phyloP scores from a whole-genome alignment of 2,888 invertebrate genomes.

The Incurvaria masculella region DNA sequence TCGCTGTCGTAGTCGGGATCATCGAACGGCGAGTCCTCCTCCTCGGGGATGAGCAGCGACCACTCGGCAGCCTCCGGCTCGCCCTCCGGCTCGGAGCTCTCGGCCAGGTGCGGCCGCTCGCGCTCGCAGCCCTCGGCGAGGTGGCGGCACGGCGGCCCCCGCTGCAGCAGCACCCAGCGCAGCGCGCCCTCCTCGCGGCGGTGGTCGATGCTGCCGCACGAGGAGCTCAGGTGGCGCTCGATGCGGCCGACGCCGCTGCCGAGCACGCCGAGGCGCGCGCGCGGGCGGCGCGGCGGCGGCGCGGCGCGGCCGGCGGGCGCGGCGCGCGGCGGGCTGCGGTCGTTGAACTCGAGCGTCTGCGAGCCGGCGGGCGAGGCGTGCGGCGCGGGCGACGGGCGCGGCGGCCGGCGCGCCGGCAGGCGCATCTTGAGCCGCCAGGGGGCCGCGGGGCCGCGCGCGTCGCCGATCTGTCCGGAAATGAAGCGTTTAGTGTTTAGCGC shows the following conservation, averaged over 20 bases:
- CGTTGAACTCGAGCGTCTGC: constrained; percentile 39
- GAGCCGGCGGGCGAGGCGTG: constrained; percentile 22
- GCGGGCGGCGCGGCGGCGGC: constrained; percentile 10
- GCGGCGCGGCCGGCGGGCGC: constrained; percentile 11
- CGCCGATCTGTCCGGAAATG: constrained; percentile 29
- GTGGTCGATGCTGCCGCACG: constrained; percentile 60
- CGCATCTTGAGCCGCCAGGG: constrained; percentile 18
- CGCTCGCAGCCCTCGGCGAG: constrained; percentile 26
- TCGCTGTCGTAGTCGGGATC: neutral
- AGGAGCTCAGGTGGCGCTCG: constrained; percentile 60
- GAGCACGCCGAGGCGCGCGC: constrained; percentile 41
- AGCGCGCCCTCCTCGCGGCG: constrained; percentile 46
- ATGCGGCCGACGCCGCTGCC: constrained; percentile 54
- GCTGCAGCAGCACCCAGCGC: constrained; percentile 65
- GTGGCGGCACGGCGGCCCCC: constrained; percentile 56
- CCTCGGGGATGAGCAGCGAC: neutral
- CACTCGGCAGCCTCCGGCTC: neutral
- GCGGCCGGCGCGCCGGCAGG: constrained; percentile 7
- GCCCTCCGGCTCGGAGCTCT: neutral
- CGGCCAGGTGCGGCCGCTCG: constrained; percentile 3
- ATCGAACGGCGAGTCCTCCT: neutral
- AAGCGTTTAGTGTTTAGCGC: too few species aligned
- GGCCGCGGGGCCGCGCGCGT: constrained; percentile 31
- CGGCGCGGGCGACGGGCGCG: constrained; percentile 3
- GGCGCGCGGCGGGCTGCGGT: constrained; percentile 19